A percentile compares a stretch with the other conserved stretches of the same genome.
These are phyloP conservation scores for Ondatra zibethicus DNA, from an alignment of 2,113 vertebrate species.

Conservation along the genomic window DNA sequence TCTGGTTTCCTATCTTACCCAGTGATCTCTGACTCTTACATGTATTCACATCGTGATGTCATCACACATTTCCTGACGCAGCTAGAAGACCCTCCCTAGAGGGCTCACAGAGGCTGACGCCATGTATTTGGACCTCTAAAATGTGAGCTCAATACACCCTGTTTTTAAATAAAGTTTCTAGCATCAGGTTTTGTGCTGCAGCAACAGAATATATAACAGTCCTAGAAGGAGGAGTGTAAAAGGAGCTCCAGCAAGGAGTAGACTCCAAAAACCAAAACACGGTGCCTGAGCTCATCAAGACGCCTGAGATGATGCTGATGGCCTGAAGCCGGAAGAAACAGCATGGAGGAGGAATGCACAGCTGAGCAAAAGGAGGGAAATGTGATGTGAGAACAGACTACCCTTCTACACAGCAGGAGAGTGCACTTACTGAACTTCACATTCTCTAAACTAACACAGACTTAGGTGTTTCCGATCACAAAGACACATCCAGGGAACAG, in stretches of 20 bases:
- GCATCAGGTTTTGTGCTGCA: not conserved
- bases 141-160: no score
- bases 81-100: no score
- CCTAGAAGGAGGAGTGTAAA: not conserved
- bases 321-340: not conserved
- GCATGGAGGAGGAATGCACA: not conserved
- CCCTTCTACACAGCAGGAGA: not conserved
- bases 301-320: not conserved
- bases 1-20: not conserved
- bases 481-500: accelerated
- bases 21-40: not conserved
- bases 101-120: not conserved
- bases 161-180: not conserved
- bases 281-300: not conserved
- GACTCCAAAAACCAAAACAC: not conserved
- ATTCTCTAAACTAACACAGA: not conserved
- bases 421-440: not conserved
- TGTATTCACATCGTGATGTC: not conserved
- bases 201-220: not conserved
- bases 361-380: not conserved
- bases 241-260: not conserved
- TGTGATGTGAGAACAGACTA: not conserved
- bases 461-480: not conserved
- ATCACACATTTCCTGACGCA: not conserved
- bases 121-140: not conserved